Base-by-base conservation (phyloP, 2,797 vertebrate species). In the Alcedo quadribrachys region DNA sequence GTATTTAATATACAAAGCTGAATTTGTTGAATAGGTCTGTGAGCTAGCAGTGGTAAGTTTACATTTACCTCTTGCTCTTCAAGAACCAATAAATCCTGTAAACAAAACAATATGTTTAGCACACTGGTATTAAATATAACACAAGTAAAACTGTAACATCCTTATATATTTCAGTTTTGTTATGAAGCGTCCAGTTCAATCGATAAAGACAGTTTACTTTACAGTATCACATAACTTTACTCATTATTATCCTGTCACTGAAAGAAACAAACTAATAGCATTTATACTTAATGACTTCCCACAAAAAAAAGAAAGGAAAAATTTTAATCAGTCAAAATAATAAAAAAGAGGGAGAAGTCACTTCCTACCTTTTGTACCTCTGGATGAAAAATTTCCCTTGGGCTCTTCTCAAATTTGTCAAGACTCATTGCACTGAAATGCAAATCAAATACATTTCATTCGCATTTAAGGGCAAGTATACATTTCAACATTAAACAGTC, bases 321-420 rank as follows among this genome's bases (percentile, higher is more conserved):
- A 77, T 40, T 40, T 40, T 40, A 15, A 40, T 40, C 37, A 15
- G 37, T 40, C 15, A 40, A 40, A 40, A 15, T 40, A 40, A 40
- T 40, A 60, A 17, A 7, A 24, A 25, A 89, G 74, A 92, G 73
- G 48, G 73, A 15, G n/a, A 65, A 37, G 33, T 25, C 50, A 76
- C 75, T 33, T 48, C 80, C 97, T 97, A 99, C 99, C 99, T 99
- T 99, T 96, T 99, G 99, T 97, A 99, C 99, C 95, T 99, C 99
- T 13, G 99, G 98, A 97, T 98, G 99, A 95, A 99, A 98, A 95
- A 99, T 99, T 97, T 99, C 99, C 96, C 99, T 98, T 61, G 99
- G 99, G 90, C 98, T 98, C 97, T 98, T 99, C 95, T 99, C 99
- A 96, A 99, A 99, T 97, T 99, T 98, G 96, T 99, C 99, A 97